Percentiles rank a stretch among this genome's conserved stretches.
Evolutionary conservation across 2,113 vertebrate species (phyloP).

Genomic region (Oreochromis aureus): DNA sequence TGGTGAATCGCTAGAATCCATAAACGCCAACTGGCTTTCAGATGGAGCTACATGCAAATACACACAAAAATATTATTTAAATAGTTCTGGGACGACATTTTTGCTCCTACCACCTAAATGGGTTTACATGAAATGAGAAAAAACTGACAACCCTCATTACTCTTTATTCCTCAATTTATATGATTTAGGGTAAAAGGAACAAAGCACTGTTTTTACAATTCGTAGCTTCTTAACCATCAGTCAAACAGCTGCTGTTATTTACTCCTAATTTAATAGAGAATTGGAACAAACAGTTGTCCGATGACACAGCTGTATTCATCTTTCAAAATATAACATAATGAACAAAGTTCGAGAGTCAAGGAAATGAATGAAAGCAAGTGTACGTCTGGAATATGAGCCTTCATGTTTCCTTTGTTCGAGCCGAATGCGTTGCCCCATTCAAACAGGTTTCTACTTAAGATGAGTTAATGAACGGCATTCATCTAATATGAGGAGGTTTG

Average conservation of each 20-base stretch:
- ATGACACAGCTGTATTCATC: background rate
- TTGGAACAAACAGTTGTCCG: background rate
- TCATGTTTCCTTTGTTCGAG: background rate
- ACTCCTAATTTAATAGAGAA: background rate
- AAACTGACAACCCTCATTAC: background rate
- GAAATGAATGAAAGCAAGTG: background rate
- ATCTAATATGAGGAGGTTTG: background rate
- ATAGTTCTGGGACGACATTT: background rate
- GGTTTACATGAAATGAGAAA: background rate
- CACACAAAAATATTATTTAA: background rate
- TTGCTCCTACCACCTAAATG: background rate
- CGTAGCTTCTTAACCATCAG: background rate
- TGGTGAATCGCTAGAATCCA: constrained; percentile 17
- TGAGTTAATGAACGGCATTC: background rate
- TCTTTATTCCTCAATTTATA: background rate
- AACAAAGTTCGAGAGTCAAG: background rate
- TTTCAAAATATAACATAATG: background rate
- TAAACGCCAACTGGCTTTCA: constrained; percentile 30
- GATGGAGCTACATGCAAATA: background rate
- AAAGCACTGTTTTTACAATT: background rate
- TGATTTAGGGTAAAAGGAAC: background rate
- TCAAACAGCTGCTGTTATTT: background rate
- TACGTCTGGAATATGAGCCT: background rate
- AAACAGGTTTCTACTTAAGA: background rate
- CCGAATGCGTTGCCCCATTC: background rate